Conservation (phyloP, 2,113 vertebrate genomes). For the Hydrolagus affinis region DNA sequence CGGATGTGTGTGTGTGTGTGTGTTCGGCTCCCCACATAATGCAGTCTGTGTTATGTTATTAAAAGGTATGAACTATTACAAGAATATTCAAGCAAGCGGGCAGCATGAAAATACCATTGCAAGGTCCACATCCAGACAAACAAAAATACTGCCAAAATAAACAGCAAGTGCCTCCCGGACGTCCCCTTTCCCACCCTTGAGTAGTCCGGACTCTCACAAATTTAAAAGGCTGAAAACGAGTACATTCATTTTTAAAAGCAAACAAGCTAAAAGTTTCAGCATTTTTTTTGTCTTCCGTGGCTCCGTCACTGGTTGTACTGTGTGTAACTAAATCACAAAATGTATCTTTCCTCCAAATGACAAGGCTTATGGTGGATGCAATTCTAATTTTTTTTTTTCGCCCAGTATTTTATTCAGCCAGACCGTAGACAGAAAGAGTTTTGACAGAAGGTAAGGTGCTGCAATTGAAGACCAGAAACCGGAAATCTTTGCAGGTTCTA, state of each 20-base stretch:
- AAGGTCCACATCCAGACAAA: background rate
- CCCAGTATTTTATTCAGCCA: constrained; percentile 14
- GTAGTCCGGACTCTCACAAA: background rate
- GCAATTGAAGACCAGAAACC: background rate
- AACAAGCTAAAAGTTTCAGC: background rate
- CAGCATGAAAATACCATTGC: background rate
- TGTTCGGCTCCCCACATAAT: background rate
- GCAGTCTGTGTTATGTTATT: background rate
- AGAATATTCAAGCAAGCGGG: background rate
- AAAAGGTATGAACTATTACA: no score
- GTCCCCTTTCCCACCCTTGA: background rate
- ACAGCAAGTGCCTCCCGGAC: background rate
- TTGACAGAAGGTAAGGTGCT: constrained; percentile 24
- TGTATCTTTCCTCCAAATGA: background rate
- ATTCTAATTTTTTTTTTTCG: background rate
- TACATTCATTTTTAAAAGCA: constrained; percentile 8
- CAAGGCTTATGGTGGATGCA: background rate
- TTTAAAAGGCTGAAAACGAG: background rate
- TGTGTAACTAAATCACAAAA: background rate
- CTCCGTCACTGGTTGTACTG: background rate
- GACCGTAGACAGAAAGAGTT: background rate
- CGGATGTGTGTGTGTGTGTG: background rate
- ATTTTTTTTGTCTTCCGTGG: constrained; percentile 1
- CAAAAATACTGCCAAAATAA: constrained; percentile 3
- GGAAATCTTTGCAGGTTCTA: background rate